phyloP scores from a whole-genome alignment of 2,888 invertebrate genomes.

The Amblyjoppa fuscipennis region DNA sequence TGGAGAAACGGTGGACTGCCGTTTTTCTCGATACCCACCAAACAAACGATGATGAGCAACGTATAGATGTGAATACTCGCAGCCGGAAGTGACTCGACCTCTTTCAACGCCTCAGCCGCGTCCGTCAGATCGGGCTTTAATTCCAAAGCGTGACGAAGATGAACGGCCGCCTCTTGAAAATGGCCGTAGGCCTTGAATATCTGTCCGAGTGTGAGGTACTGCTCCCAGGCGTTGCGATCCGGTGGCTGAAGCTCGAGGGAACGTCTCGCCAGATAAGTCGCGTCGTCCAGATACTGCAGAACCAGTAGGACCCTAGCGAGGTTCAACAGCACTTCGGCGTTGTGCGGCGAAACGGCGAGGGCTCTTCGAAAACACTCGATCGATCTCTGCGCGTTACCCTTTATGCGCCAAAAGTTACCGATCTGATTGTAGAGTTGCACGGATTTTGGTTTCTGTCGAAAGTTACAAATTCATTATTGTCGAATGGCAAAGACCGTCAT shows the following conservation, averaged over 20 bases:
- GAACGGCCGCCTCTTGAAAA: conserved; percentile 94
- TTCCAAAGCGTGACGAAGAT: conserved; percentile 93
- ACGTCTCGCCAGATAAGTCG: conserved; percentile 93
- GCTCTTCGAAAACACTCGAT: conserved; percentile 96
- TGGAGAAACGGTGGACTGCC: background rate
- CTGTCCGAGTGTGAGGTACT: conserved; percentile 96
- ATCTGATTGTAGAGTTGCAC: conserved; percentile 95
- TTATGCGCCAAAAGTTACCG: conserved; percentile 96
- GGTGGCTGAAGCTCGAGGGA: conserved; percentile 94
- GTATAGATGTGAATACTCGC: conserved; percentile 94
- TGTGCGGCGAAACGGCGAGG: conserved; percentile 93
- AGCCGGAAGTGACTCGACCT: conserved; percentile 93
- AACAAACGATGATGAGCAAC: conserved; percentile 93
- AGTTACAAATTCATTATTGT: background rate
- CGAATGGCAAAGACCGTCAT: background rate
- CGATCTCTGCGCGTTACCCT: conserved; percentile 94
- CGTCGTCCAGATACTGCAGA: conserved; percentile 95
- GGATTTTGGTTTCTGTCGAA: conserved; percentile 90
- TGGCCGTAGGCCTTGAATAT: conserved; percentile 96
- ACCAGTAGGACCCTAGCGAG: conserved; percentile 94
- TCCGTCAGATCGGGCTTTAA: conserved; percentile 94
- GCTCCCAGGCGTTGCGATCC: conserved; percentile 95
- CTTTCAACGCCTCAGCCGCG: conserved; percentile 91
- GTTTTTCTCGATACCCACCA: conserved; percentile 87
- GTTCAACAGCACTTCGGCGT: conserved; percentile 94